Base-by-base conservation (phyloP, 1,140 invertebrate species). In the Diuraphis noxia region DNA sequence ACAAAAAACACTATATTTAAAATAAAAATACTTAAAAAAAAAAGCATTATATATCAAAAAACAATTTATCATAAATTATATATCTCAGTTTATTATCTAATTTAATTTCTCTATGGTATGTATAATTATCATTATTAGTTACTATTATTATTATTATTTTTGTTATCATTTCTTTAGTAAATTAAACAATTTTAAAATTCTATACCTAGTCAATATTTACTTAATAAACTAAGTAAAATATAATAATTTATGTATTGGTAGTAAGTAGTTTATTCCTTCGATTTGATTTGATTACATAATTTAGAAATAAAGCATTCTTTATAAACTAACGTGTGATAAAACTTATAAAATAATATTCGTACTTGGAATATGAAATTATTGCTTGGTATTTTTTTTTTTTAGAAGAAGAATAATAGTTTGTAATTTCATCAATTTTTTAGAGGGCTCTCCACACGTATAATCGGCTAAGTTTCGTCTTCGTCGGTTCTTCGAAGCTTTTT, bases 381-480 rank as follows among this genome's bases (percentile, higher is more conserved):
- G 49, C 52, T 63, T 8, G 49, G 86, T 88, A 88, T 40, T 63
- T 63, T 88, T 40, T 17, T 52, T 56, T 30, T 85, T 40, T 40
- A 30, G 23, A 52, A 85, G 6, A 86, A 88, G 86, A 88, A 88
- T 56, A 88, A 88, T 88, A 63, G 86, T 88, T 86, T 40, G 52
- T 63, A 63, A 88, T 88, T 88, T 88, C 30, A 38, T 88, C 49
- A 88, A 63, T 56, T 88, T 56, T 38, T 63, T 88, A 63, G 63
- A 10, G 86, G 86, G 34, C 52, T 63, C 52, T 63, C 46, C 86
- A 88, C 86, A 63, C 52, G 86, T 88, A 88, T 88, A 88, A 88
- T 88, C 86, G 86, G 25, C 36, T 40, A 63, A 56, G 49, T 52
- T 88, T 88, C 49, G 86, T 88, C 86, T 88, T 88, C 49, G 86